Evolutionary conservation across 2,888 invertebrate species (phyloP), one percentile per base, ranked within the genome.

Genomic region (Sphaeridia pumilis): DNA sequence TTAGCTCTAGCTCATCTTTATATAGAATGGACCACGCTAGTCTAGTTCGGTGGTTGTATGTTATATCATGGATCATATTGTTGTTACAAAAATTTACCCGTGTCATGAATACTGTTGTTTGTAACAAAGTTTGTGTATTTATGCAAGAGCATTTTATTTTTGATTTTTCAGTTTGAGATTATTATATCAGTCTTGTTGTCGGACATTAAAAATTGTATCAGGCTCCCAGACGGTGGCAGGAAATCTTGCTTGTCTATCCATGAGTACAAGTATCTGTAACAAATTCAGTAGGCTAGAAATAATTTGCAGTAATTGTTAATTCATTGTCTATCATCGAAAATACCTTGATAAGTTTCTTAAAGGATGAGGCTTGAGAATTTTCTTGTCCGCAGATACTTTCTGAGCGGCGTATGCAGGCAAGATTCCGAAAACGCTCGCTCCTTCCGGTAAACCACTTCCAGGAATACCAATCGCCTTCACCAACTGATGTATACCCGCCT

Each of bases 241-340:
- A 49, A 49, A 42, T 49, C 41, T 24, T 38, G 49, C 20, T 49
- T 49, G 42, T 49, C 42, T 22, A 49, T 49, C 49, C 49, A 49
- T 4, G 49, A 49, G 22, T 31, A 49, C 7, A 49, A 17, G 4
- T 26, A 42, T 42, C 49, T 49, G 49, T 27, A 49, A 49, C 22
- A 17, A 10, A 31, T 31, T 31, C 14, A 14, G 14, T 31, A 31
- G 14, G n/a, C n/a, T n/a, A n/a, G n/a, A n/a, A n/a, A n/a, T n/a
- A n/a, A n/a, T n/a, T n/a, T n/a, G n/a, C n/a, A n/a, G n/a, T n/a
- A n/a, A n/a, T n/a, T n/a, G n/a, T n/a, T n/a, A n/a, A n/a, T n/a
- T n/a, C n/a, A n/a, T 31, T 31, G 12, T 31, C 7, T 12, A 31
- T 31, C 12, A 12, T 31, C 12, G 7, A 20, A 14, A 42, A 10